These are phyloP conservation scores for Euwallacea similis DNA, from an alignment of 1,140 invertebrate genomes.

Conservation along the genomic window DNA sequence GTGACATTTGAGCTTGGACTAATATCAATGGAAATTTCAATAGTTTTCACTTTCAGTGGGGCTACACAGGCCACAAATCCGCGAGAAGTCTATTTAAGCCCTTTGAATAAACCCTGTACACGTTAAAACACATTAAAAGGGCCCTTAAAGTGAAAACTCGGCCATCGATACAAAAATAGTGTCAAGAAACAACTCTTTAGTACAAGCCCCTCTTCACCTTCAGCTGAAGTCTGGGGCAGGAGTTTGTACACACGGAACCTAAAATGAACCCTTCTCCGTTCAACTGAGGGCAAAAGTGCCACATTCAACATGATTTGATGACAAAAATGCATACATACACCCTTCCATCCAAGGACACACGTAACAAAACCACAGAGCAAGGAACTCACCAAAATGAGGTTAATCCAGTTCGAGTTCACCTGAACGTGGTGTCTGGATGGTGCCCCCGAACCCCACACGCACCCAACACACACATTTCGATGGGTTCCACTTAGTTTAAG, in stretches of 20 bases:
- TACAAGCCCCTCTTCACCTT: conserved; percentile 6
- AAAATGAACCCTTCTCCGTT: not conserved
- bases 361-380: conserved; percentile 44
- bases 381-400: conserved; percentile 49
- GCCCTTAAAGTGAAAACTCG: conserved; percentile 3
- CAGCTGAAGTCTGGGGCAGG: not conserved
- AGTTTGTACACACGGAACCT: not conserved
- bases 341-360: conserved; percentile 47
- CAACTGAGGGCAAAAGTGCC: not conserved
- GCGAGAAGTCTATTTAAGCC: not conserved
- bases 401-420: conserved; percentile 41
- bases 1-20: not conserved
- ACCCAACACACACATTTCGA: conserved; percentile 40
- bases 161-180: conserved; percentile 25
- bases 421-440: conserved; percentile 28
- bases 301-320: not conserved
- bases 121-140: not conserved
- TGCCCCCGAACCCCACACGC: conserved; percentile 27
- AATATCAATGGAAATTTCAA: not conserved
- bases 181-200: conserved; percentile 24
- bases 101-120: not conserved
- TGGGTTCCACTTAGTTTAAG: conserved; percentile 41
- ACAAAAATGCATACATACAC: conserved; percentile 31
- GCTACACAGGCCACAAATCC: not conserved
- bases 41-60: not conserved